Evolutionary conservation across 2,113 vertebrate genomes (phyloP).

Genomic region (Chitala chitala): DNA sequence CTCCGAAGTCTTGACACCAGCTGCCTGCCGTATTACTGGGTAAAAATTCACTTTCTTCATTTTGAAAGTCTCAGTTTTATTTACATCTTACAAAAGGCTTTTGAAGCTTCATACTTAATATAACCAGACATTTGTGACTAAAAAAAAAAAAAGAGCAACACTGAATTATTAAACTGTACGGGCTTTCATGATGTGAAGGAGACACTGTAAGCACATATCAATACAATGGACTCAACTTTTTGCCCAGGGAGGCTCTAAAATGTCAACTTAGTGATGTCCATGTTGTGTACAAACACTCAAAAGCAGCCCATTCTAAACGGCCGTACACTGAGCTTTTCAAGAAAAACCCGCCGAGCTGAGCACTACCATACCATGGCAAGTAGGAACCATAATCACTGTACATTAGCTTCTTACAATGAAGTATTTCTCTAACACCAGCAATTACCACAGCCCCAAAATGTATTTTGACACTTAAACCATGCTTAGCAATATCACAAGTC

Average conservation of each 20-base stretch:
- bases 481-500: too few relatives aligned
- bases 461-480: too few relatives aligned
- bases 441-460: too few relatives aligned
- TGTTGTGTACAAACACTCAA: background rate
- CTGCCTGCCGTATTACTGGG: background rate
- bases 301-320: background rate
- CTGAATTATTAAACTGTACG: constrained; percentile 20
- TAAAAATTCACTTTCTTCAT: constrained; percentile 3
- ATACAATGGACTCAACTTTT: background rate
- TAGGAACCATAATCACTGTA: too few relatives aligned
- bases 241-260: too few relatives aligned
- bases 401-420: too few relatives aligned
- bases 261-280: background rate
- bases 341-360: too few relatives aligned
- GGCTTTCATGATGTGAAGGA: constrained; percentile 11
- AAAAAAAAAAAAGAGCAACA: background rate
- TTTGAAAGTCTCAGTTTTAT: background rate
- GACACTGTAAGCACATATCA: background rate
- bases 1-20: background rate
- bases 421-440: too few relatives aligned
- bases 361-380: too few relatives aligned
- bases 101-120: constrained; percentile 21
- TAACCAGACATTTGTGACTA: constrained; percentile 6
- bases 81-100: constrained; percentile 17
- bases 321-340: too few relatives aligned